phyloP scores from a whole-genome alignment of 2,797 vertebrate genomes.

The Apodemus agrarius region DNA sequence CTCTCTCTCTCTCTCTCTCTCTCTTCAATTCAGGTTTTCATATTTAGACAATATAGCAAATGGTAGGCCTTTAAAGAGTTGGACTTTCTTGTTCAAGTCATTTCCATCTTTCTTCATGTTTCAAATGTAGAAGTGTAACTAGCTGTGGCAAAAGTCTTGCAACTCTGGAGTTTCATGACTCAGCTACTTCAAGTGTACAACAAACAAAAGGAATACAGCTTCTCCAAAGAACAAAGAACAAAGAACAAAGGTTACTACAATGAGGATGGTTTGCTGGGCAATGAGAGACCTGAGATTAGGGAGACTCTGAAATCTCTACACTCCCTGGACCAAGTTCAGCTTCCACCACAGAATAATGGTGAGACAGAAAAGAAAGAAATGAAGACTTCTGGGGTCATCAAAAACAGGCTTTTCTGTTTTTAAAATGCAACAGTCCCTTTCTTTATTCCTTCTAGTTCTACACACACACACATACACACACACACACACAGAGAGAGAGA shows the following conservation, averaged over 20 bases:
- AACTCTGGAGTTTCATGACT: conserved; percentile 14
- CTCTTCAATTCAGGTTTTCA: conserved; percentile 43
- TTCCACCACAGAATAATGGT: conserved; percentile 57
- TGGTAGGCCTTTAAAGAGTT: conserved; percentile 35
- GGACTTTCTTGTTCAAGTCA: conserved; percentile 55
- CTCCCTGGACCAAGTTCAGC: conserved; percentile 1
- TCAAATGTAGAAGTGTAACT: conserved; percentile 46
- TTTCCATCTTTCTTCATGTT: conserved; percentile 63
- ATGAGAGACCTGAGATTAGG: conserved; percentile 51
- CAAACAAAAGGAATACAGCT: conserved; percentile 36
- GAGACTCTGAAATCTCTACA: conserved; percentile 54
- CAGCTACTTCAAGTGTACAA: conserved; percentile 34
- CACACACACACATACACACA: background rate
- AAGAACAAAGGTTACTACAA: background rate
- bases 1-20: no score
- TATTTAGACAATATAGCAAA: conserved; percentile 51
- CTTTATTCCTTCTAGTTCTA: conserved; percentile 48
- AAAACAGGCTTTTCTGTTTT: conserved; percentile 51
- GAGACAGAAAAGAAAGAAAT: conserved; percentile 59
- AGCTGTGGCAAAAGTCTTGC: conserved; percentile 43
- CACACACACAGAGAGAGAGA: background rate
- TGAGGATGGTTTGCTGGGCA: conserved; percentile 3
- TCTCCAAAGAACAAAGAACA: conserved; percentile 54
- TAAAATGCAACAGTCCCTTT: conserved; percentile 28
- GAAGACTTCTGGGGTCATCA: conserved; percentile 59